These are phyloP conservation scores for Caerostris darwini DNA, from an alignment of 1,140 invertebrate genomes.

Conservation along the genomic window DNA sequence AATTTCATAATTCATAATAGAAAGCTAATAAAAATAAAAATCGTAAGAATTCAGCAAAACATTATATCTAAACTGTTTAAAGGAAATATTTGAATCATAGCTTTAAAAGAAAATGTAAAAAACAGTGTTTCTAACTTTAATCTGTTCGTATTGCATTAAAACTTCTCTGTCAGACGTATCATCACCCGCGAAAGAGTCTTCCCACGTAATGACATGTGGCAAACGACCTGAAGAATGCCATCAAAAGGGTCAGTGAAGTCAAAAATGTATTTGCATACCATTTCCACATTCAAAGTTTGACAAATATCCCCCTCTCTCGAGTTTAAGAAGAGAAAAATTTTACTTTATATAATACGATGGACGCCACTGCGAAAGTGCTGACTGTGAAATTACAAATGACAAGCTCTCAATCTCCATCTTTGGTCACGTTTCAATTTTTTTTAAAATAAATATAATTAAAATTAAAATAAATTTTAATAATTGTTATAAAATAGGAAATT, in stretches of 20 bases:
- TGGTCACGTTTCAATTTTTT: neutral
- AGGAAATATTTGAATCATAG: too few relatives aligned
- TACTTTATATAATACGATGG: conserved; percentile 72
- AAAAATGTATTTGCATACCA: conserved; percentile 77
- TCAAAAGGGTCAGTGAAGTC: conserved; percentile 70
- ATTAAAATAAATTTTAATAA: neutral
- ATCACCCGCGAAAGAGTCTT: neutral
- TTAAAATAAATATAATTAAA: neutral
- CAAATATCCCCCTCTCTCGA: conserved; percentile 67
- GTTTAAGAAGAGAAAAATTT: conserved; percentile 19
- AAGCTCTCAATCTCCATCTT: neutral
- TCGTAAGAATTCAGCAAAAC: too few relatives aligned
- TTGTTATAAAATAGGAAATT: too few relatives aligned
- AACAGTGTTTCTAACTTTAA: neutral
- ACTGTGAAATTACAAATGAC: neutral
- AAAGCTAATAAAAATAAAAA: too few relatives aligned
- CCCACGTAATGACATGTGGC: conserved; percentile 48
- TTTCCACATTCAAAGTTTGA: conserved; percentile 65
- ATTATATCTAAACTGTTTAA: too few relatives aligned
- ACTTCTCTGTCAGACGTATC: neutral
- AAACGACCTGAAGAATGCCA: conserved; percentile 64
- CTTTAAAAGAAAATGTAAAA: too few relatives aligned
- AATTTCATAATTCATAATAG: too few relatives aligned
- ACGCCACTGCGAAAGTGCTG: conserved; percentile 35
- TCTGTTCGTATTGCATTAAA: neutral